Percentiles rank a stretch among this genome's conserved stretches.
Evolutionary conservation across 1,140 invertebrate species (phyloP).

Genomic region (Drosophila leontia): DNA sequence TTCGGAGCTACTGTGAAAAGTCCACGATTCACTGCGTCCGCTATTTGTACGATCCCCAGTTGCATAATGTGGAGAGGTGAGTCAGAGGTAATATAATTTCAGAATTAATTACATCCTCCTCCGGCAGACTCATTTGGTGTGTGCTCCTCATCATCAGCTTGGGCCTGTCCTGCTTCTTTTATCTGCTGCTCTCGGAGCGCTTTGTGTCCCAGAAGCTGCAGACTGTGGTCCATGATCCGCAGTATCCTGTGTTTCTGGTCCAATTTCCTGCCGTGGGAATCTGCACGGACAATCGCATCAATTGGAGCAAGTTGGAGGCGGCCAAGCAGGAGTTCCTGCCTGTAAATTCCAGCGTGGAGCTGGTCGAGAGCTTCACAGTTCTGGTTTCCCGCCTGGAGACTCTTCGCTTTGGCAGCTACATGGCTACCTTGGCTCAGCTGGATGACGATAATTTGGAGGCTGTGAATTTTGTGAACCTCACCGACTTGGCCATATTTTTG

Average conservation of each 20-base stretch:
- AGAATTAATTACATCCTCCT: no score
- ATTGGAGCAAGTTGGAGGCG: slow-evolving; percentile 68
- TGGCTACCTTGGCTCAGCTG: slow-evolving; percentile 38
- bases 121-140: slow-evolving; percentile 62
- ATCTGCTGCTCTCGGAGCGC: slow-evolving; percentile 64
- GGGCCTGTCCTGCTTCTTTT: slow-evolving; percentile 55
- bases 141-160: slow-evolving; percentile 58
- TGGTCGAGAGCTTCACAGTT: slow-evolving; percentile 41
- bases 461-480: slow-evolving; percentile 59
- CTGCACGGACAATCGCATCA: slow-evolving; percentile 87
- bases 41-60: slow-evolving; percentile 68
- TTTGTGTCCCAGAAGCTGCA: slow-evolving; percentile 70
- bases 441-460: slow-evolving; percentile 68
- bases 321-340: slow-evolving; percentile 70
- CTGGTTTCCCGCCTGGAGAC: slow-evolving; percentile 60
- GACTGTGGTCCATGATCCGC: slow-evolving; percentile 88
- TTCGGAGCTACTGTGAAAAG: slow-evolving; percentile 71
- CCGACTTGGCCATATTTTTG: slow-evolving; percentile 40
- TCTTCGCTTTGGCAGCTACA: slow-evolving; percentile 57
- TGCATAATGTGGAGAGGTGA: slow-evolving; percentile 71
- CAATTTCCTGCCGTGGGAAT: slow-evolving; percentile 89
- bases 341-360: slow-evolving; percentile 44
- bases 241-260: slow-evolving; percentile 88
- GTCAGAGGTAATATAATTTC: neutral
- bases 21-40: slow-evolving; percentile 77